Conservation (phyloP, 1,140 invertebrate species). For the Pygmarrhopalites habei region DNA sequence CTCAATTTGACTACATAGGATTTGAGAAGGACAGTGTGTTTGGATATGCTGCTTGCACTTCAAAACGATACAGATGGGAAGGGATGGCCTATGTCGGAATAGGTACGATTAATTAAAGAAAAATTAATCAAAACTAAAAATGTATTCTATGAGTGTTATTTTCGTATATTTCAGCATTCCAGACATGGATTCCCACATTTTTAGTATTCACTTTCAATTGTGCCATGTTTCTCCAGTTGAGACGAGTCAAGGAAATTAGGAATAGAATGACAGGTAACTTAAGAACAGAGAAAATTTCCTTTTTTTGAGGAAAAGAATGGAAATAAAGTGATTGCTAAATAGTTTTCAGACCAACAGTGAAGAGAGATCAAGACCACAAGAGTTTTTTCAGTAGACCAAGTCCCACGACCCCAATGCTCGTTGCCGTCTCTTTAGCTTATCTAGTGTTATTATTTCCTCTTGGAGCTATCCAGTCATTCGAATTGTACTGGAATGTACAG, state of each 20-base stretch:
- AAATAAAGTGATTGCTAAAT: too few relatives aligned
- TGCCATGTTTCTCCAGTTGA: slow-evolving; percentile 41
- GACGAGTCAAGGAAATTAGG: slow-evolving; percentile 19
- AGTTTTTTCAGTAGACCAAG: slow-evolving; percentile 10
- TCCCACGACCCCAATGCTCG: slow-evolving; percentile 33
- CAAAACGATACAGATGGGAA: slow-evolving; percentile 42
- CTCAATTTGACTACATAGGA: slow-evolving; percentile 39
- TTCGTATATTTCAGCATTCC: too few relatives aligned
- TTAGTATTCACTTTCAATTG: slow-evolving; percentile 44
- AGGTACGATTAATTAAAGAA: too few relatives aligned
- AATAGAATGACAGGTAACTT: slow-evolving; percentile 28
- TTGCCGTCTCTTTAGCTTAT: slow-evolving; percentile 42
- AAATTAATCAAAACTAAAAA: too few relatives aligned
- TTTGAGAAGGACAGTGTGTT: slow-evolving; percentile 46
- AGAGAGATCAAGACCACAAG: neutral
- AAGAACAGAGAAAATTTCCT: too few relatives aligned
- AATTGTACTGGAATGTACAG: slow-evolving; percentile 42
- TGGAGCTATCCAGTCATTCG: slow-evolving; percentile 44
- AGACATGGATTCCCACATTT: slow-evolving; percentile 44
- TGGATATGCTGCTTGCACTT: slow-evolving; percentile 43
- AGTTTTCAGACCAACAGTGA: neutral
- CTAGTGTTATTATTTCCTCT: slow-evolving; percentile 43
- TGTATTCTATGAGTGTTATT: too few relatives aligned
- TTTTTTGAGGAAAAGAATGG: too few relatives aligned
- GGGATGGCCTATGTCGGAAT: slow-evolving; percentile 43